A percentile compares a stretch with the other conserved stretches of the same genome.
Evolutionary conservation across 2,888 invertebrate genomes (phyloP).

Genomic region (Zaprionus bogoriensis): DNA sequence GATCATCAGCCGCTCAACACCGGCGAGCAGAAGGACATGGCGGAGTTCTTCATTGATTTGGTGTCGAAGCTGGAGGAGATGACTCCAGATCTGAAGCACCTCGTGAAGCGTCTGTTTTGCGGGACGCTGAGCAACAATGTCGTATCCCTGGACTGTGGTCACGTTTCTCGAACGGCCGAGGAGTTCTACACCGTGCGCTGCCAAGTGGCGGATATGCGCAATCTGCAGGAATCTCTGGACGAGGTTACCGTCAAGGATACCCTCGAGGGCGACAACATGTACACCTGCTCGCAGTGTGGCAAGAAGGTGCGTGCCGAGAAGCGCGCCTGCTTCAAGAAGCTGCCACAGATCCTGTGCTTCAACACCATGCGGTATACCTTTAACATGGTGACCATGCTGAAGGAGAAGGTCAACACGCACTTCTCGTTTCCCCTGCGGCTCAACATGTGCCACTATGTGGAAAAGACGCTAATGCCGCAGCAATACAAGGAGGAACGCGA

Average conservation of each 20-base stretch:
- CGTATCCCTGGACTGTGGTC: slow-evolving; percentile 96
- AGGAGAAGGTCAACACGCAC: slow-evolving; percentile 98
- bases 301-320: slow-evolving; percentile 98
- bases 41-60: slow-evolving; percentile 98
- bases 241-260: slow-evolving; percentile 99
- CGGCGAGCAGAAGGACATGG: slow-evolving; percentile 99
- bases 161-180: slow-evolving; percentile 96
- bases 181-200: slow-evolving; percentile 98
- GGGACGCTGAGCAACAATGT: slow-evolving; percentile 97
- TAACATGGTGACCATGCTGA: slow-evolving; percentile 98
- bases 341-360: slow-evolving; percentile 96
- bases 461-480: slow-evolving; percentile 95
- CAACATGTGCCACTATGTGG: slow-evolving; percentile 97
- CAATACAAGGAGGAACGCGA: slow-evolving; percentile 90
- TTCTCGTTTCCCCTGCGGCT: slow-evolving; percentile 96
- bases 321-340: slow-evolving; percentile 95
- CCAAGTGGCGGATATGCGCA: slow-evolving; percentile 98
- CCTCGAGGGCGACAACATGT: slow-evolving; percentile 98
- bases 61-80: slow-evolving; percentile 98
- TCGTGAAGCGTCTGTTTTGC: slow-evolving; percentile 95
- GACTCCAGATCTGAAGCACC: slow-evolving; percentile 93
- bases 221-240: slow-evolving; percentile 95
- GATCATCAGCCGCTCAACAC: slow-evolving; percentile 97
- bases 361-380: slow-evolving; percentile 99
- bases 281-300: slow-evolving; percentile 97